Evolutionary conservation across 2,113 vertebrate genomes (phyloP).

Genomic region (Montifringilla adamsi): DNA sequence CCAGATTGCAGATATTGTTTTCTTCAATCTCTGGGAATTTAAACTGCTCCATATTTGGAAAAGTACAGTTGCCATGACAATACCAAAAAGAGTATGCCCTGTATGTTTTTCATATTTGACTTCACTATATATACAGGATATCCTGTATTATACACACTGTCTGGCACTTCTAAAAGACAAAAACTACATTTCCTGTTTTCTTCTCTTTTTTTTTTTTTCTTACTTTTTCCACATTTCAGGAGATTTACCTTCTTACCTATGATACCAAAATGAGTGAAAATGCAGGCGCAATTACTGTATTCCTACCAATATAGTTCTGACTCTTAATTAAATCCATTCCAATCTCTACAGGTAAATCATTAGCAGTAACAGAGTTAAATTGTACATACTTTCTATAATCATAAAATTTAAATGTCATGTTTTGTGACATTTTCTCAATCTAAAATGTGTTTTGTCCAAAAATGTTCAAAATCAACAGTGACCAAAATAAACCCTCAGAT

Average conservation of each 20-base stretch:
- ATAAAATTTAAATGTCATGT: background rate
- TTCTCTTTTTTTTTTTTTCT: background rate
- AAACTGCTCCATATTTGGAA: background rate
- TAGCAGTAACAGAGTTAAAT: background rate
- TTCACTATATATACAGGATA: conserved; percentile 12
- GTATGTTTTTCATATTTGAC: background rate
- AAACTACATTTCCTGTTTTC: background rate
- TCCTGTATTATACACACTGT: background rate
- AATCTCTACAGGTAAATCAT: background rate
- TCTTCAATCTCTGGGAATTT: background rate
- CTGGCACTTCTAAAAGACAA: background rate
- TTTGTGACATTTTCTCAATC: background rate
- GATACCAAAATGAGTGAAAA: background rate
- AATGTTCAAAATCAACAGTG: background rate
- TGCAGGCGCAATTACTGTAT: background rate
- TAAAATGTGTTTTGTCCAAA: background rate
- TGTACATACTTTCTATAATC: background rate
- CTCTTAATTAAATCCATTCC: background rate
- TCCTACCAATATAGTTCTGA: background rate
- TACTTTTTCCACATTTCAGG: background rate
- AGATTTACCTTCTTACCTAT: background rate
- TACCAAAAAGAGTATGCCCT: background rate
- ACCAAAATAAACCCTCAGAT: background rate
- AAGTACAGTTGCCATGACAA: background rate
- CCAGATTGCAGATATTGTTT: background rate